These are phyloP conservation scores for Otus scops DNA, from an alignment of 2,797 vertebrate species.

Conservation along the genomic window DNA sequence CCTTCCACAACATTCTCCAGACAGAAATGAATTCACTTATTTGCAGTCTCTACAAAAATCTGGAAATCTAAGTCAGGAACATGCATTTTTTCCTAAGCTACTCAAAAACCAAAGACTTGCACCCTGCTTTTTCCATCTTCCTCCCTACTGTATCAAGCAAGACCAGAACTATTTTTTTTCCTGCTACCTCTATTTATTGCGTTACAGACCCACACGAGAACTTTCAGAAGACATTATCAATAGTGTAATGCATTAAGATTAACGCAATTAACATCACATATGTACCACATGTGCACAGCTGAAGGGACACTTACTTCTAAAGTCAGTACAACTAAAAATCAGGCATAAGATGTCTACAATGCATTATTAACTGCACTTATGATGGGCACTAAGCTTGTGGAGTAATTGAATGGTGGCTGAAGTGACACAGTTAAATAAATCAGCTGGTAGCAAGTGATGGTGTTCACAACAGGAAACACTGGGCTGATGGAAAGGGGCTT, in stretches of 20 bases:
- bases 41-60: neutral
- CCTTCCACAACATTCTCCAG: neutral
- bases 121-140: neutral
- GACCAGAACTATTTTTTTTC: neutral
- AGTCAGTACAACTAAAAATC: neutral
- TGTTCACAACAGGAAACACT: neutral
- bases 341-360: neutral
- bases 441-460: neutral
- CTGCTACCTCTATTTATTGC: neutral
- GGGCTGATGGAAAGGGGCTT: neutral
- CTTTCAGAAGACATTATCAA: neutral
- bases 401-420: neutral
- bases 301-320: neutral
- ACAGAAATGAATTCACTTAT: neutral
- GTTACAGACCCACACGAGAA: neutral
- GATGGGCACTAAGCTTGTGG: neutral
- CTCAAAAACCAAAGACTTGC: neutral
- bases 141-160: neutral
- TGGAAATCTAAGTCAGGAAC: neutral
- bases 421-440: neutral
- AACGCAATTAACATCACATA: neutral
- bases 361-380: neutral
- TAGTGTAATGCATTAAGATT: neutral
- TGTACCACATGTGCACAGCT: neutral
- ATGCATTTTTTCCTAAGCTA: neutral